Conservation (phyloP, 2,113 vertebrate species). For the Bufo gargarizans region DNA sequence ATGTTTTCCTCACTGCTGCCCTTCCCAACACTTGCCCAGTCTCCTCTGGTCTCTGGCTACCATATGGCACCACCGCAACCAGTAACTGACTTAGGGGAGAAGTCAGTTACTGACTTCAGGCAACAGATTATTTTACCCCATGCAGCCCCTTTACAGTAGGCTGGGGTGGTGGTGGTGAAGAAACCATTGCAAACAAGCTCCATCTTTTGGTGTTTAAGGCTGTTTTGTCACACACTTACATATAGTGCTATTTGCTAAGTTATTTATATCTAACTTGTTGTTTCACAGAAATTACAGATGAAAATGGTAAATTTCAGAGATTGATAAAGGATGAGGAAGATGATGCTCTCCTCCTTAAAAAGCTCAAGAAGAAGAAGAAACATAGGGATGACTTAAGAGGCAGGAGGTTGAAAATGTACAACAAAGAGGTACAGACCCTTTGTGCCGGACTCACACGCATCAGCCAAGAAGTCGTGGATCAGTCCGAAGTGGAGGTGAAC, state of each 20-base stretch:
- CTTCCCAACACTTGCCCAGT: too few relatives aligned
- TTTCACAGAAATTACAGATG: slow-evolving; percentile 82
- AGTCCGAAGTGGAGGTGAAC: slow-evolving; percentile 71
- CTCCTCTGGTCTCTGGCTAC: too few relatives aligned
- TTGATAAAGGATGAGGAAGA: slow-evolving; percentile 58
- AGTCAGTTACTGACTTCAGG: too few relatives aligned
- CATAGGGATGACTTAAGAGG: slow-evolving; percentile 85
- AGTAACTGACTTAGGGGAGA: too few relatives aligned
- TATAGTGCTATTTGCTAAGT: too few relatives aligned
- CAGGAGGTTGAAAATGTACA: slow-evolving; percentile 84
- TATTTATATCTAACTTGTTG: not conserved
- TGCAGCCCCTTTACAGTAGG: too few relatives aligned
- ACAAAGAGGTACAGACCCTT: slow-evolving; percentile 93
- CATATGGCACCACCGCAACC: too few relatives aligned
- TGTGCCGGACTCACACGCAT: slow-evolving; percentile 77
- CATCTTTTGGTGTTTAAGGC: too few relatives aligned
- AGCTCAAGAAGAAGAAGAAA: slow-evolving; percentile 92
- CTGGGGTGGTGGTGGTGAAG: too few relatives aligned
- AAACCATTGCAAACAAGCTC: too few relatives aligned
- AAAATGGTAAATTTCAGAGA: slow-evolving; percentile 85
- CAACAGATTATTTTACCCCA: too few relatives aligned
- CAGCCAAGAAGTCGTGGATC: slow-evolving; percentile 68
- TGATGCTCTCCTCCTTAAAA: slow-evolving; percentile 87
- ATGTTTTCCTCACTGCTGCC: too few relatives aligned
- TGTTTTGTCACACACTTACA: not conserved